Percentiles rank a stretch among this genome's conserved stretches.
Conservation (phyloP, 2,797 vertebrate genomes). For the Bradypodion ventrale region DNA sequence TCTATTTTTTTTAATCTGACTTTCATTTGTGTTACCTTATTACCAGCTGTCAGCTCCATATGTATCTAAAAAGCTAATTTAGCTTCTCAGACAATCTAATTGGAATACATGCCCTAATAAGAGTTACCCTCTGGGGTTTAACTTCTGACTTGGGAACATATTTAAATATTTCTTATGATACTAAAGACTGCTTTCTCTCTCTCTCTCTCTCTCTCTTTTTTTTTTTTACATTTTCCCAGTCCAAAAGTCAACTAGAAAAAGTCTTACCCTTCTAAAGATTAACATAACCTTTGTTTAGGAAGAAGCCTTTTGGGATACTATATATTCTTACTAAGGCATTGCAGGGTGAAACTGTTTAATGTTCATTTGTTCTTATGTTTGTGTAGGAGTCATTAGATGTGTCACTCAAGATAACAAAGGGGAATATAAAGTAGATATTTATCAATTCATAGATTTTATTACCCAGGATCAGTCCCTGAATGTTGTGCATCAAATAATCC, state of each 20-base stretch:
- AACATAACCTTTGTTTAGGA: neutral
- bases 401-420: slow-evolving; percentile 1
- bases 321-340: slow-evolving; percentile 19
- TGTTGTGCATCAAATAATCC: neutral
- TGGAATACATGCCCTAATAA: slow-evolving; percentile 7
- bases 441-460: neutral
- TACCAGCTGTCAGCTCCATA: slow-evolving; percentile 7
- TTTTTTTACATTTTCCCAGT: neutral
- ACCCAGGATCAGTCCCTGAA: neutral
- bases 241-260: neutral
- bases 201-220: neutral
- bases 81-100: neutral
- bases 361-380: neutral
- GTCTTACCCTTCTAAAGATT: neutral
- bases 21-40: neutral
- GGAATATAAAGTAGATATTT: neutral
- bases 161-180: neutral
- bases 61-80: slow-evolving; percentile 1
- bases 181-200: neutral
- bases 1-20: slow-evolving; percentile 3
- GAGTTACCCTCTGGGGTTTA: neutral
- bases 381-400: neutral
- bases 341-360: neutral
- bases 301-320: slow-evolving; percentile 8
- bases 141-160: neutral